Conservation (phyloP, 2,113 vertebrate genomes). For the Ctenodactylus gundi region DNA sequence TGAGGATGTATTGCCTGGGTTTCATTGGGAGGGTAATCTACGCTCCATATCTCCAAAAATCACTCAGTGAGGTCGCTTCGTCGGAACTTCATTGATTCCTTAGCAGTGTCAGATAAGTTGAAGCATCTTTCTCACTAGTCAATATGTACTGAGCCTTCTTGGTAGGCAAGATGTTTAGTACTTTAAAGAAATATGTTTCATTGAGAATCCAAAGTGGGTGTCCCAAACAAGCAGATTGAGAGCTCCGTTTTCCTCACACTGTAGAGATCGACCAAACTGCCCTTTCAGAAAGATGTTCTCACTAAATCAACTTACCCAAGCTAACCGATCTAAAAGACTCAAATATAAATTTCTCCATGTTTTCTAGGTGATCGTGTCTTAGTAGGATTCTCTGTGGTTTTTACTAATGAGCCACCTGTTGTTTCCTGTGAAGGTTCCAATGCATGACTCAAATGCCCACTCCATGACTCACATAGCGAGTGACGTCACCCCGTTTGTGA, state of each 20-base stretch:
- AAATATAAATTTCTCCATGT: not conserved
- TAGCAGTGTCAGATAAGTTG: not conserved
- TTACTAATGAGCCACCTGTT: constrained; percentile 26
- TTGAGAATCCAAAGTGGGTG: not conserved
- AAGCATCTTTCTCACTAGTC: not conserved
- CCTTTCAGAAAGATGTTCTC: not conserved
- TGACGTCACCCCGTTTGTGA: constrained; percentile 42
- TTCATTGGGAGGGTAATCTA: not conserved
- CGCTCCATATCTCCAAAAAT: not conserved
- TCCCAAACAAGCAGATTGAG: not conserved
- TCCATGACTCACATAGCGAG: constrained; percentile 18
- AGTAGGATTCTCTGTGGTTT: not conserved
- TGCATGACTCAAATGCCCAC: not conserved
- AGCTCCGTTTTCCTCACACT: not conserved
- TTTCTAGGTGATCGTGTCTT: not conserved
- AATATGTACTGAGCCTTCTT: not conserved
- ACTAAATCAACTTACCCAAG: not conserved
- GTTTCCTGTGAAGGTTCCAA: not conserved
- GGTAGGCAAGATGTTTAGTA: not conserved
- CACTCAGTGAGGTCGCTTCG: not conserved
- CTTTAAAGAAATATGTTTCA: not conserved
- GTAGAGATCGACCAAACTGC: not conserved
- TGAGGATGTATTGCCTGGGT: not conserved
- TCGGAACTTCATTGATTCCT: not conserved
- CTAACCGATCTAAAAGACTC: not conserved